phyloP scores from a whole-genome alignment of 2,888 invertebrate species.

The Meta bourneti region DNA sequence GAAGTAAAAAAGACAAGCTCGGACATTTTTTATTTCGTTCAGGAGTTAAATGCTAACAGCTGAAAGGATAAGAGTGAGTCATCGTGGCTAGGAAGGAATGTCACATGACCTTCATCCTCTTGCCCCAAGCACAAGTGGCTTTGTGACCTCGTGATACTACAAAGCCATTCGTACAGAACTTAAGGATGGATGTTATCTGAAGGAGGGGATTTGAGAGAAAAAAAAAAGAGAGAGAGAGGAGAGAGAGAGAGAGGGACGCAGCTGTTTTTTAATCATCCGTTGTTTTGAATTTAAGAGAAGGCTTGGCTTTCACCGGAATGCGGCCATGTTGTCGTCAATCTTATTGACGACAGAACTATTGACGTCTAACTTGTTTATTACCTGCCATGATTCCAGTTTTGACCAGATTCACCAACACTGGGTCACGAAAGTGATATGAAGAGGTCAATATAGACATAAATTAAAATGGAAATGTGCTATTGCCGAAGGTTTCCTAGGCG shows the following conservation, averaged over 20 bases:
- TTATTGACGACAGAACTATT: neutral
- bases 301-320: conserved; percentile 16
- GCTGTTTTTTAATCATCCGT: conserved; percentile 10
- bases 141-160: conserved; percentile 20
- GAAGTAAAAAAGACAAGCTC: neutral
- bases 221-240: too few species aligned
- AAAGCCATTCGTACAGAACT: neutral
- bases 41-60: conserved; percentile 11
- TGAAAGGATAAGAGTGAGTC: conserved; percentile 10
- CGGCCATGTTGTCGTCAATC: conserved; percentile 7
- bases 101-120: conserved; percentile 36
- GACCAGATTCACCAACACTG: neutral
- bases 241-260: neutral
- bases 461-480: neutral
- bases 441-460: neutral
- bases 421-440: neutral
- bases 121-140: conserved; percentile 38
- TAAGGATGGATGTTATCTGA: neutral
- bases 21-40: neutral
- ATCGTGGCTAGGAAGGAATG: conserved; percentile 24
- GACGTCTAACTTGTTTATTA: neutral
- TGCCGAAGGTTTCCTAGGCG: neutral
- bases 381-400: conserved; percentile 15
- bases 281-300: neutral
- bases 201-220: neutral